phyloP scores from a whole-genome alignment of 2,113 vertebrate genomes.

The Tragelaphus scriptus region DNA sequence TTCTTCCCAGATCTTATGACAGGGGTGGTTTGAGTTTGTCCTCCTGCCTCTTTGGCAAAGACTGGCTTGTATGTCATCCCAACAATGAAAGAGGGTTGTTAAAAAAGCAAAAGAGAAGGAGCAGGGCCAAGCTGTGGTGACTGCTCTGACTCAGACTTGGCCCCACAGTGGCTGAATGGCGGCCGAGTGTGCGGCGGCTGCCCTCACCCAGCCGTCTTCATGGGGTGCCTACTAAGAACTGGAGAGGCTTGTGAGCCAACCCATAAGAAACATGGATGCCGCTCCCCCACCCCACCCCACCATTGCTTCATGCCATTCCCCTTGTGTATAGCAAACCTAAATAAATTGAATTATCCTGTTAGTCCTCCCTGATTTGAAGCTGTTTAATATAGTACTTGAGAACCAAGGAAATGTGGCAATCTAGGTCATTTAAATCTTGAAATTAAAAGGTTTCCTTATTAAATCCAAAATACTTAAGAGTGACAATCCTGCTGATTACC shows the following conservation, averaged over 20 bases:
- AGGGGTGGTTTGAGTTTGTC: neutral
- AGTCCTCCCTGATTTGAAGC: slow-evolving; percentile 16
- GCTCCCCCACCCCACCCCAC: neutral
- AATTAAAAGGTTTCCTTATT: slow-evolving; percentile 56
- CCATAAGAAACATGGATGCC: neutral
- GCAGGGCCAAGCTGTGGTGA: neutral
- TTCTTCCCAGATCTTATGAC: neutral
- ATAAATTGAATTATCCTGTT: slow-evolving; percentile 23
- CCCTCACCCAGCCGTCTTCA: neutral
- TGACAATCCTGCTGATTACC: neutral
- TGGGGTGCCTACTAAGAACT: neutral
- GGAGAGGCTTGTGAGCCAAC: neutral
- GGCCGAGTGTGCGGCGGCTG: neutral
- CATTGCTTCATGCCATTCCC: neutral
- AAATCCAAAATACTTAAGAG: slow-evolving; percentile 29
- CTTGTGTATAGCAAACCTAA: neutral
- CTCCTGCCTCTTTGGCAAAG: neutral
- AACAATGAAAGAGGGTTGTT: neutral
- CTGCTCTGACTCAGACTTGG: neutral
- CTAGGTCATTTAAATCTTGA: slow-evolving; percentile 44
- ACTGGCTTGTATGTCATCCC: neutral
- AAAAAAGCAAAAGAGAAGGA: neutral
- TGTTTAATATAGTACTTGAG: slow-evolving; percentile 11
- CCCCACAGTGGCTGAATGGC: neutral
- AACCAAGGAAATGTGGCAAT: slow-evolving; percentile 1